These are phyloP conservation scores for Drosophila punjabiensis DNA, from an alignment of 1,140 invertebrate genomes.

Conservation along the genomic window DNA sequence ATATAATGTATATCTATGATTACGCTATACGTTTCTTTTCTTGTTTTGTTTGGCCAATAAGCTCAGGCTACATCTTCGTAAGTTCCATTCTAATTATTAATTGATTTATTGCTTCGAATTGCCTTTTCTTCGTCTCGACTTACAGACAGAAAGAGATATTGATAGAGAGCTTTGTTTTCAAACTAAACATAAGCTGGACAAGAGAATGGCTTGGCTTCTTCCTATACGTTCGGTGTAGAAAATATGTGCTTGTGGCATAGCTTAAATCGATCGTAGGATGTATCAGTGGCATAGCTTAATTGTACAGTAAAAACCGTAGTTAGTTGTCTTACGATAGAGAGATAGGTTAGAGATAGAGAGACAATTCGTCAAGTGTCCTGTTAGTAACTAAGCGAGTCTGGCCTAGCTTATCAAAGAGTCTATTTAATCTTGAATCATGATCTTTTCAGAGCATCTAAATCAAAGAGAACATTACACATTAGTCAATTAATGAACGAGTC, in stretches of 20 bases:
- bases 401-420: slow-evolving; percentile 73
- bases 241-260: slow-evolving; percentile 34
- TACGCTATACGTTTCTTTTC: slow-evolving; percentile 20
- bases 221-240: slow-evolving; percentile 24
- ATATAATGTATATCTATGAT: slow-evolving; percentile 28
- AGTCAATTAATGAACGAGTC: slow-evolving; percentile 50
- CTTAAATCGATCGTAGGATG: slow-evolving; percentile 49
- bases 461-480: slow-evolving; percentile 77
- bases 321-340: slow-evolving; percentile 64
- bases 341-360: slow-evolving; percentile 45
- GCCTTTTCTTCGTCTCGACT: neutral
- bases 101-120: slow-evolving; percentile 44
- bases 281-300: slow-evolving; percentile 71
- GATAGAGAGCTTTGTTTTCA: slow-evolving; percentile 36
- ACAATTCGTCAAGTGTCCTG: slow-evolving; percentile 70
- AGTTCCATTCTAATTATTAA: slow-evolving; percentile 26
- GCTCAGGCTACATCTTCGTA: slow-evolving; percentile 47
- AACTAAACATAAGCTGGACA: slow-evolving; percentile 6
- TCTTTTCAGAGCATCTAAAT: slow-evolving; percentile 84
- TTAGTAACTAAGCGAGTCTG: slow-evolving; percentile 70
- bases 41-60: slow-evolving; percentile 32
- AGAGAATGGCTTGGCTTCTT: neutral
- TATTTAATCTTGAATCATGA: slow-evolving; percentile 63
- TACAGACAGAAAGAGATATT: slow-evolving; percentile 8
- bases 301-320: slow-evolving; percentile 65